Evolutionary conservation across 2,113 vertebrate genomes (phyloP).

Genomic region (Globicephala melas): DNA sequence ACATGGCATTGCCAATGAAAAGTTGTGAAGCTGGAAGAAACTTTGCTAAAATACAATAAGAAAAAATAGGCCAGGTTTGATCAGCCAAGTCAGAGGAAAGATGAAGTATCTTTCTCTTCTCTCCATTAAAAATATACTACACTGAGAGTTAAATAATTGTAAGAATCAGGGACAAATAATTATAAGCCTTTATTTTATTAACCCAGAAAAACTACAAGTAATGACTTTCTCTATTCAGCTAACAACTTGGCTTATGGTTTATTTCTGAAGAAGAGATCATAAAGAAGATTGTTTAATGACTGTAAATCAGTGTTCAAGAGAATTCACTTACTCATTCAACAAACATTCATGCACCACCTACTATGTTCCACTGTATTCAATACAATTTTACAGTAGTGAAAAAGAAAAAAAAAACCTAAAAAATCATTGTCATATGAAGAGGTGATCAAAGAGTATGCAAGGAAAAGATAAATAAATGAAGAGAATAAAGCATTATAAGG

Average conservation of each 20-base stretch:
- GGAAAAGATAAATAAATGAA: background rate
- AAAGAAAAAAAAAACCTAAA: background rate
- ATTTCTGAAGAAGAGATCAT: background rate
- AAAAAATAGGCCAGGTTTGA: background rate
- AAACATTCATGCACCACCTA: background rate
- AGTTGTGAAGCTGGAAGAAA: background rate
- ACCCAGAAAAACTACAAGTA: background rate
- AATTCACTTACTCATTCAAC: background rate
- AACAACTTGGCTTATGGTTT: background rate
- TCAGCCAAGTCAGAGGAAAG: background rate
- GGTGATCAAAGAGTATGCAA: background rate
- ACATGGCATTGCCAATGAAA: background rate
- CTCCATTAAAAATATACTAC: background rate
- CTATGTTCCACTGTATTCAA: background rate
- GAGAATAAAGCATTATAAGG: background rate
- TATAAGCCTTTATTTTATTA: conserved; percentile 28
- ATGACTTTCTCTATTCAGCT: background rate
- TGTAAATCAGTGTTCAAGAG: background rate
- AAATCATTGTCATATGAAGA: background rate
- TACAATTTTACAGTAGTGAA: background rate
- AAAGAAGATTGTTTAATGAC: background rate
- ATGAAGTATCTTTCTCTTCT: background rate
- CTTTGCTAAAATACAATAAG: background rate
- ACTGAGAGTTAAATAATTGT: background rate
- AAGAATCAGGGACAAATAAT: background rate